A percentile compares a stretch with the other conserved stretches of the same genome.
Evolutionary conservation across 30 jellyfish, hydroid and myxozoan genomes (phyloP).

Genomic region (Nemopilema nomurai): DNA sequence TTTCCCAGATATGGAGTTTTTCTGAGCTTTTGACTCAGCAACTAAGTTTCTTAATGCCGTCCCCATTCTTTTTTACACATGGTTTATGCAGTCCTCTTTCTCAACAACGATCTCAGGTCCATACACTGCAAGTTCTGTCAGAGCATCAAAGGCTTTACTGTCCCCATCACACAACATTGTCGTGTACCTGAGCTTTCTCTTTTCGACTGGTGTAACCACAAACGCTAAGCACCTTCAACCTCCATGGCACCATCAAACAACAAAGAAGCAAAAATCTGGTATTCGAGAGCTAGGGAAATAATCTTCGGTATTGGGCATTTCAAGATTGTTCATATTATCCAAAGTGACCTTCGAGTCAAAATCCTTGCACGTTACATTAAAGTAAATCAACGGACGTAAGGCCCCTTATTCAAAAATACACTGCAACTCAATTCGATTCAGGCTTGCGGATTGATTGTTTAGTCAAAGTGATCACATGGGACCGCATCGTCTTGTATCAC

Average conservation of each 20-base stretch:
- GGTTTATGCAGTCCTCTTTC: constrained; percentile 36
- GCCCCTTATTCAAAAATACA: too few relatives aligned
- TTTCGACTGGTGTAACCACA: background rate
- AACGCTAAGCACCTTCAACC: background rate
- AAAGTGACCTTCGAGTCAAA: too few relatives aligned
- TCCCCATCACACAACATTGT: constrained; percentile 42
- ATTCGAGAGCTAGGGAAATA: too few relatives aligned
- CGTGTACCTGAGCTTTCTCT: background rate
- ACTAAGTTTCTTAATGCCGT: constrained; percentile 23
- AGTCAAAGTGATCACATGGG: too few relatives aligned
- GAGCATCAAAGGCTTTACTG: constrained; percentile 34
- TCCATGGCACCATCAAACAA: constrained; percentile 10
- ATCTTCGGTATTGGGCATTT: too few relatives aligned
- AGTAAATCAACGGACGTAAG: too few relatives aligned
- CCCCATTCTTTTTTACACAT: constrained; percentile 22
- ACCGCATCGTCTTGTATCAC: too few relatives aligned
- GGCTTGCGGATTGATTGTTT: too few relatives aligned
- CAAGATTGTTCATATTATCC: too few relatives aligned
- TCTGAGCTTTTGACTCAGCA: constrained; percentile 38
- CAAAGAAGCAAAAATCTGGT: too few relatives aligned
- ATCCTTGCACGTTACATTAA: too few relatives aligned
- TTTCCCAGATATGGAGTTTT: constrained; percentile 27
- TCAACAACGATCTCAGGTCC: background rate
- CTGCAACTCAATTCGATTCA: too few relatives aligned
- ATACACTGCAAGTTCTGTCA: background rate